Evolutionary conservation across 37 sponge, comb jelly and placozoan species (phyloP).

Genomic region (Cladorhizidae sp.): DNA sequence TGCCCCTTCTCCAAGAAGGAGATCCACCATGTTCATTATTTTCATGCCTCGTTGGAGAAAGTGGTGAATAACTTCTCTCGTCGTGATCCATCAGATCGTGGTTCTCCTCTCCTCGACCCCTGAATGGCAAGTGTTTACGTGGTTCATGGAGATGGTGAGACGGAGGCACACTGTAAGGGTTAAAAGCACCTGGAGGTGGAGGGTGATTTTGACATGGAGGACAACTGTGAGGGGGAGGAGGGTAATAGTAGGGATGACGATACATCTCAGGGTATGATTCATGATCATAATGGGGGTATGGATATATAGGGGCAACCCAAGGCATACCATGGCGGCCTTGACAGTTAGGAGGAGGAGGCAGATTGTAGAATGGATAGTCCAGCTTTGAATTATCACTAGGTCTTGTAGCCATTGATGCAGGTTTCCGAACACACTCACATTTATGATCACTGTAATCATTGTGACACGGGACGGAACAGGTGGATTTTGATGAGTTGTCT

Average conservation of each 20-base stretch:
- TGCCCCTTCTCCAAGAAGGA: not conserved
- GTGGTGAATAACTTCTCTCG: not conserved
- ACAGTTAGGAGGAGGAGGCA: not conserved
- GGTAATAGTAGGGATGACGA: not conserved
- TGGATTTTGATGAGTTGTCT: not conserved
- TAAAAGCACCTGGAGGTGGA: not conserved
- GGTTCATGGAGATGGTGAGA: not conserved
- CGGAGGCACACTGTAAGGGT: not conserved
- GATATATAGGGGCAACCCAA: slow-evolving; percentile 4
- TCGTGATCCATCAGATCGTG: not conserved
- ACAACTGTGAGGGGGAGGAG: not conserved
- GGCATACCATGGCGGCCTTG: not conserved
- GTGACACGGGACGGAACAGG: too few relatives aligned
- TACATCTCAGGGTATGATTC: slow-evolving; percentile 7
- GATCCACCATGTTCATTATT: not conserved
- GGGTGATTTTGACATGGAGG: not conserved
- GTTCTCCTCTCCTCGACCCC: not conserved
- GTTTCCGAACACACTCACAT: too few relatives aligned
- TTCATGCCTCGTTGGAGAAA: not conserved
- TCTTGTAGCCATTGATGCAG: too few relatives aligned
- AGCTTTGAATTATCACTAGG: too few relatives aligned
- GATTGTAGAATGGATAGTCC: not conserved
- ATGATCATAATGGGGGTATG: not conserved
- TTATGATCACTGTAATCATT: too few relatives aligned
- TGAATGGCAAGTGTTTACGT: not conserved